phyloP scores from a whole-genome alignment of 2,888 invertebrate genomes.

The Caradrina clavipalpis region DNA sequence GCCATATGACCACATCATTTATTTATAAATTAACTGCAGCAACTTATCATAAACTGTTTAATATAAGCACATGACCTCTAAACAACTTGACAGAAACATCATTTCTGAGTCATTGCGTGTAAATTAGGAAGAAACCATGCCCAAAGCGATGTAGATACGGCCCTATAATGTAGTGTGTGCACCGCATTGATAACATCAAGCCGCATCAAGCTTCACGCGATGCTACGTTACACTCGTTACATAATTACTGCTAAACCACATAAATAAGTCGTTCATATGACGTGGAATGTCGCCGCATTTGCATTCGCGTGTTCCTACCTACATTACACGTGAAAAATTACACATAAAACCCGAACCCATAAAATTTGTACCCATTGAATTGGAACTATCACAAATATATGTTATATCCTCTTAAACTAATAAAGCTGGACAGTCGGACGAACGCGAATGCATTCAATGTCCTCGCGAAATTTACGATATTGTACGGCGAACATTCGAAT shows the following conservation, averaged over 20 bases:
- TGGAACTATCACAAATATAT: slow-evolving; percentile 66
- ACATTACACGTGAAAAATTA: slow-evolving; percentile 53
- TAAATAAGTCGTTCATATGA: slow-evolving; percentile 56
- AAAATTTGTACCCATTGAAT: slow-evolving; percentile 70
- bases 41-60: slow-evolving; percentile 10
- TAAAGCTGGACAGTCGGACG: slow-evolving; percentile 68
- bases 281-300: slow-evolving; percentile 52
- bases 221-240: slow-evolving; percentile 52
- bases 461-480: slow-evolving; percentile 72
- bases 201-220: slow-evolving; percentile 46
- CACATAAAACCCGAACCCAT: slow-evolving; percentile 56
- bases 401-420: slow-evolving; percentile 66
- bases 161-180: slow-evolving; percentile 41
- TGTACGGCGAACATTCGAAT: slow-evolving; percentile 66
- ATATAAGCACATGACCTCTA: background rate
- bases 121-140: slow-evolving; percentile 50
- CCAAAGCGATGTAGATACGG: slow-evolving; percentile 49
- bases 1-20: background rate
- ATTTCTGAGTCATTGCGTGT: slow-evolving; percentile 23
- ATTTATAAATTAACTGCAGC: background rate
- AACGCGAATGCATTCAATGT: slow-evolving; percentile 70
- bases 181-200: slow-evolving; percentile 54
- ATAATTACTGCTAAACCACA: slow-evolving; percentile 58
- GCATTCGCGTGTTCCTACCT: slow-evolving; percentile 55
- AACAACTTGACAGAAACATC: slow-evolving; percentile 26